A percentile compares a stretch with the other conserved stretches of the same genome.
Conservation (phyloP, 2,113 vertebrate species). For the Rattus norvegicus region GRCr8 NC_086019.1:233788001-233788500, state of each 20-base stretch:
- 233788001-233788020: background rate
- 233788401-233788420: background rate
- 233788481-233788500: background rate
- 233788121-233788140: constrained; percentile 8
- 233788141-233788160: background rate
- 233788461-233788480: background rate
- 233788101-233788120: background rate
- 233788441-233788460: background rate
- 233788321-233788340: background rate
- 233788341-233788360: background rate
- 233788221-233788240: background rate
- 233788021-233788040: background rate
- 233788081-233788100: background rate
- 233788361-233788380: background rate
- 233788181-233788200: background rate
- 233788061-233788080: background rate
- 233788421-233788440: background rate
- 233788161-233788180: background rate
- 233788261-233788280: constrained; percentile 19
- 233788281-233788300: background rate
- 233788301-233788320: background rate
- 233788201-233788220: background rate
- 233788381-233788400: too few species aligned
- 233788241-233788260: background rate
- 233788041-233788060: background rate